Evolutionary conservation across 92 coral and sea anemone species (phyloP).

Genomic region (Porites divaricata): DNA sequence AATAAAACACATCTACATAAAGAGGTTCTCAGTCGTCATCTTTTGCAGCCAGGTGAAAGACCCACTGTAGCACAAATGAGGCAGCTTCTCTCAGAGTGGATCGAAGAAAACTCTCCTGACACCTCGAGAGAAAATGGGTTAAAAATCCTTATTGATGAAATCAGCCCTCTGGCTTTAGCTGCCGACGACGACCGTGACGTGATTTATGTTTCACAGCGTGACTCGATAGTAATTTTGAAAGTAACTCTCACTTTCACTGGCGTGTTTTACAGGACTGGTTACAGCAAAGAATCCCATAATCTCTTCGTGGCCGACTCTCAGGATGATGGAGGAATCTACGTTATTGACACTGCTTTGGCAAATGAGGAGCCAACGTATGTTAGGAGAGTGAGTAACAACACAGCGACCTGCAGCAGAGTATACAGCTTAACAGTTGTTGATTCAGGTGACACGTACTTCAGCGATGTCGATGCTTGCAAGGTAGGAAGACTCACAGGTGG

Average conservation of each 20-base stretch:
- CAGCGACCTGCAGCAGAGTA: background rate
- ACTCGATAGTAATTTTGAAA: slow-evolving; percentile 24
- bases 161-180: slow-evolving; percentile 25
- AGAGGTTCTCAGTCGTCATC: slow-evolving; percentile 31
- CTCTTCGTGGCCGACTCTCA: slow-evolving; percentile 24
- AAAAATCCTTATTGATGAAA: slow-evolving; percentile 12
- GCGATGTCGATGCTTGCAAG: background rate
- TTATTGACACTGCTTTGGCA: background rate
- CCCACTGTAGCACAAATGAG: slow-evolving; percentile 33
- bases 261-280: slow-evolving; percentile 37
- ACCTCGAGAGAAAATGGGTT: slow-evolving; percentile 21
- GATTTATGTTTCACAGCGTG: slow-evolving; percentile 12
- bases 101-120: slow-evolving; percentile 27
- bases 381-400: background rate
- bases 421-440: background rate
- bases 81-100: slow-evolving; percentile 29
- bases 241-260: slow-evolving; percentile 29
- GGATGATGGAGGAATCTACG: slow-evolving; percentile 30
- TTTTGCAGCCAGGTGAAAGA: slow-evolving; percentile 21
- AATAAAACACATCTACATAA: slow-evolving; percentile 32
- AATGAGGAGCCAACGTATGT: background rate
- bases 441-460: background rate
- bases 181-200: slow-evolving; percentile 3
- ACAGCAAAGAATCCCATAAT: slow-evolving; percentile 15
- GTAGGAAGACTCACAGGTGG: background rate